Percentiles rank a stretch among this genome's conserved stretches.
These are phyloP conservation scores for Rhynchotus rufescens DNA, from an alignment of 2,797 vertebrate genomes.

Conservation along the genomic window DNA sequence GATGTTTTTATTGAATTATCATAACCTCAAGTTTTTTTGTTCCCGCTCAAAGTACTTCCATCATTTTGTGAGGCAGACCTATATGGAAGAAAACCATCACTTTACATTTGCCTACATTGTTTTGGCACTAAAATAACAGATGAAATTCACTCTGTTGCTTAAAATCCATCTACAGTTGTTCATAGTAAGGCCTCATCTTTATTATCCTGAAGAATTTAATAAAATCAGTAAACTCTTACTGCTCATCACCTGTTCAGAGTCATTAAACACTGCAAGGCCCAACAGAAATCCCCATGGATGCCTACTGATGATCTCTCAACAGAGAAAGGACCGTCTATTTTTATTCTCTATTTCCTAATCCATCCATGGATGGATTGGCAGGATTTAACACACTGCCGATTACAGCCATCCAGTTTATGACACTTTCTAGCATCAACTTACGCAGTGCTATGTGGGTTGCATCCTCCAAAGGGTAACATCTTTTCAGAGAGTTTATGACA, in stretches of 20 bases:
- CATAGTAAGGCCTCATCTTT: not conserved
- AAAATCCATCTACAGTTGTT: not conserved
- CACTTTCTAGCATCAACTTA: constrained; percentile 76
- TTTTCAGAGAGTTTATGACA: constrained; percentile 91
- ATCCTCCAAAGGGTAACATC: constrained; percentile 94
- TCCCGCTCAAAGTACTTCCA: not conserved
- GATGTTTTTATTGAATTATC: not conserved
- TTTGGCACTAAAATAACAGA: not conserved
- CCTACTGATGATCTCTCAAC: not conserved
- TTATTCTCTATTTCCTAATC: not conserved
- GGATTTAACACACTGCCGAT: not conserved
- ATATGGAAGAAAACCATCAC: not conserved
- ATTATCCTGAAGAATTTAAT: not conserved
- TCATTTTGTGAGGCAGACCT: not conserved
- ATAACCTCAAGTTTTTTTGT: not conserved
- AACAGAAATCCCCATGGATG: not conserved
- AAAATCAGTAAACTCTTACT: not conserved
- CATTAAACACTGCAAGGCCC: not conserved
- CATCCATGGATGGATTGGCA: not conserved
- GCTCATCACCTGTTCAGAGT: not conserved
- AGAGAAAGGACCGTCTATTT: not conserved
- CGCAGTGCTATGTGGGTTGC: constrained; percentile 97
- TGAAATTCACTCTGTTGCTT: not conserved
- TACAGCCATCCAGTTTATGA: not conserved
- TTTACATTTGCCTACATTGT: not conserved